A percentile compares a stretch with the other conserved stretches of the same genome.
Conservation (phyloP, 1,140 invertebrate genomes). For the silkworm (Bombyx mori) region ASM3026992v2 NC_085123.1:5374501-5375000, state of each 20-base stretch:
- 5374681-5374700: background rate
- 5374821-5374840: conserved; percentile 36
- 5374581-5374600: background rate
- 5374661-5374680: background rate
- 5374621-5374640: background rate
- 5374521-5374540: too few species aligned
- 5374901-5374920: conserved; percentile 25
- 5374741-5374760: background rate
- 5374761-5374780: conserved; percentile 9
- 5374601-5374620: background rate
- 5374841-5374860: conserved; percentile 54
- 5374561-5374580: background rate
- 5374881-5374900: conserved; percentile 21
- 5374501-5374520: background rate
- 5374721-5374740: background rate
- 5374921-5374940: conserved; percentile 26
- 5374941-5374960: conserved; percentile 20
- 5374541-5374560: too few species aligned
- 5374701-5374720: background rate
- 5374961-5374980: conserved; percentile 13
- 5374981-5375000: conserved; percentile 11
- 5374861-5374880: conserved; percentile 23
- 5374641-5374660: background rate
- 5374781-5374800: conserved; percentile 17
- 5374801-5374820: conserved; percentile 42